A percentile compares a stretch with the other conserved stretches of the same genome.
Evolutionary conservation across 2,113 vertebrate genomes (phyloP).

Genomic region (Elgaria multicarinata): DNA sequence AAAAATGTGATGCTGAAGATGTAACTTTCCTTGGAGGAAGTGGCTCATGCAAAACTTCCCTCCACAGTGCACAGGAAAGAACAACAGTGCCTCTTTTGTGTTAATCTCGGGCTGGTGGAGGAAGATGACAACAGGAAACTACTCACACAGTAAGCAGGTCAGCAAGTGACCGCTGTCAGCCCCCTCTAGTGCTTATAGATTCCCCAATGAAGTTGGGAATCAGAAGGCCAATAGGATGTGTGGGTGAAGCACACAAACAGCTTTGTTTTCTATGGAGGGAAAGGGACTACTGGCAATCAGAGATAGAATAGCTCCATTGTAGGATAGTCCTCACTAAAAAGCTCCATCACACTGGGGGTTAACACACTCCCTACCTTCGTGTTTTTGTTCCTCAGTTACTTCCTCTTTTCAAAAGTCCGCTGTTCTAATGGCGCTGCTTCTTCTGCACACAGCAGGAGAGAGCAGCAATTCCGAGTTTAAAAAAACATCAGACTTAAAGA

Average conservation of each 20-base stretch:
- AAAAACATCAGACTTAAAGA: too few relatives aligned
- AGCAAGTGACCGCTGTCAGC: not conserved
- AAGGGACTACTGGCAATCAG: not conserved
- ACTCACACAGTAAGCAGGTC: not conserved
- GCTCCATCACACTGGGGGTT: too few relatives aligned
- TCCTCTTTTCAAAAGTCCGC: too few relatives aligned
- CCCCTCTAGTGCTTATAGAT: not conserved
- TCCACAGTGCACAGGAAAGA: not conserved
- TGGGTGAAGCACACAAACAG: too few relatives aligned
- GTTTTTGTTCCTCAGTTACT: too few relatives aligned
- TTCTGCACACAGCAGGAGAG: too few relatives aligned
- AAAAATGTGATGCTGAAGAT: not conserved
- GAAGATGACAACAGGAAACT: slow-evolving; percentile 25
- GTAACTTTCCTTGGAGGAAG: not conserved
- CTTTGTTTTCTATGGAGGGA: too few relatives aligned
- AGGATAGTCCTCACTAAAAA: not conserved
- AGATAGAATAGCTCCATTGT: not conserved
- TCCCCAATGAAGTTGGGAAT: not conserved
- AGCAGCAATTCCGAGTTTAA: too few relatives aligned
- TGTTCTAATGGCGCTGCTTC: too few relatives aligned
- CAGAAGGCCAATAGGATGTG: not conserved
- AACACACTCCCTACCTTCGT: too few relatives aligned
- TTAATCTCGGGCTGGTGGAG: not conserved
- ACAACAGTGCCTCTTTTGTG: not conserved
- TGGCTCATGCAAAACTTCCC: slow-evolving; percentile 6